A percentile compares a stretch with the other conserved stretches of the same genome.
phyloP scores from a whole-genome alignment of 1,140 invertebrate species.

The Babylonia areolata region DNA sequence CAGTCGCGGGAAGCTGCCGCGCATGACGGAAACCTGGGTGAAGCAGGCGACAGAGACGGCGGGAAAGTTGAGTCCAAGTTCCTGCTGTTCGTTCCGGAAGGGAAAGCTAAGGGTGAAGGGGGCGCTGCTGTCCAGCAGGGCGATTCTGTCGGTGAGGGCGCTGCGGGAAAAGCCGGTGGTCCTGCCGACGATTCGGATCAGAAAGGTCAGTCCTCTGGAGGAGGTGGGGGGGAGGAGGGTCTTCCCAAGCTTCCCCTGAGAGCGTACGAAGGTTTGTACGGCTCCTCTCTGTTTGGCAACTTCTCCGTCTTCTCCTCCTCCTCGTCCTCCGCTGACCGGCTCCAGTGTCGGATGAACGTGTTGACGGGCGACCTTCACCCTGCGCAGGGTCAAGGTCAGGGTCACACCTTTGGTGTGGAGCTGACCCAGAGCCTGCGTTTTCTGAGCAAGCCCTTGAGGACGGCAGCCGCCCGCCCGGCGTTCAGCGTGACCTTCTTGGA shows the following conservation, averaged over 20 bases:
- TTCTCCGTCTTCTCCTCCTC: background rate
- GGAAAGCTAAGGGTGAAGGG: background rate
- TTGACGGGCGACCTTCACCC: conserved; percentile 23
- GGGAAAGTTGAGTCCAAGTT: background rate
- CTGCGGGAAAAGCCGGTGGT: too few species aligned
- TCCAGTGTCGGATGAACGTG: conserved; percentile 18
- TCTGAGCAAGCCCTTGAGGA: conserved; percentile 21
- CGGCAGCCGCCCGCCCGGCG: background rate
- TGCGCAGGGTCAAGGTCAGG: background rate
- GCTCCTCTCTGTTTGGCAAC: conserved; percentile 1
- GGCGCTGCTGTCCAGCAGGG: background rate
- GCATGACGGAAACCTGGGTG: background rate
- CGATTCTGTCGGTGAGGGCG: too few species aligned
- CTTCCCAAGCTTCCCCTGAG: background rate
- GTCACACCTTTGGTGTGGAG: conserved; percentile 19
- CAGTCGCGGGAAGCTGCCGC: background rate
- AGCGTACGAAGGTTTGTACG: conserved; percentile 19
- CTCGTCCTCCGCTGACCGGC: background rate
- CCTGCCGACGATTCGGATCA: too few species aligned
- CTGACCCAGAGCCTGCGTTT: conserved; percentile 24
- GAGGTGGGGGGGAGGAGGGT: background rate
- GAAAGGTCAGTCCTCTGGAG: too few species aligned
- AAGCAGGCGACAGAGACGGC: background rate
- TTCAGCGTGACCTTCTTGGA: conserved; percentile 14
- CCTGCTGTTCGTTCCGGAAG: background rate